Evolutionary conservation across 1,140 invertebrate species (phyloP).

Genomic region (Anadara kagoshimensis): DNA sequence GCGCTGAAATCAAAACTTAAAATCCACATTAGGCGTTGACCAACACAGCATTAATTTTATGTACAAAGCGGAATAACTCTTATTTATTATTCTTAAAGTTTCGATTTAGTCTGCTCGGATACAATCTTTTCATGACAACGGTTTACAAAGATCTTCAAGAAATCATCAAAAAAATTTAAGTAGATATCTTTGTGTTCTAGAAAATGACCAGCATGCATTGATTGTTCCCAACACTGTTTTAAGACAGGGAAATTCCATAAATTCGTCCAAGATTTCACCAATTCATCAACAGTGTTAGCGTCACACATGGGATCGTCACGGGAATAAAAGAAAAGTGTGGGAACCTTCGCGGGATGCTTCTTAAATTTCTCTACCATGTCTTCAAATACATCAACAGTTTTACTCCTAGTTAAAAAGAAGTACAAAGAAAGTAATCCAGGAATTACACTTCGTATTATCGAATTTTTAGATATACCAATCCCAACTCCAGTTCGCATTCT

Average conservation of each 20-base stretch:
- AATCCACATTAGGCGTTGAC: too few relatives aligned
- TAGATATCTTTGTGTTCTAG: slow-evolving; percentile 22
- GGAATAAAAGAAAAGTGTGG: slow-evolving; percentile 34
- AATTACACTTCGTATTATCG: slow-evolving; percentile 7
- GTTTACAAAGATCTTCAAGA: not conserved
- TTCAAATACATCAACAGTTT: slow-evolving; percentile 38
- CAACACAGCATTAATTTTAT: too few relatives aligned
- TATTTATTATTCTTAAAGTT: too few relatives aligned
- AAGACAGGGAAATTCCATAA: slow-evolving; percentile 2
- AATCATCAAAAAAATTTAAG: not conserved
- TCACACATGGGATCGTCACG: slow-evolving; percentile 44
- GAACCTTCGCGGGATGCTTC: slow-evolving; percentile 22
- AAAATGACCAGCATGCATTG: slow-evolving; percentile 27
- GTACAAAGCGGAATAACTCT: too few relatives aligned
- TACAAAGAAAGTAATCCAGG: slow-evolving; percentile 25
- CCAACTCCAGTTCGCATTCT: slow-evolving; percentile 38
- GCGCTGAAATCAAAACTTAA: too few relatives aligned
- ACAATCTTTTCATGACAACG: too few relatives aligned
- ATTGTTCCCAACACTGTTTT: slow-evolving; percentile 24
- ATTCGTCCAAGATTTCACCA: slow-evolving; percentile 20
- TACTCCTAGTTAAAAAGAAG: slow-evolving; percentile 25
- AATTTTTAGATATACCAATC: slow-evolving; percentile 17
- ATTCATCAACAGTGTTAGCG: not conserved
- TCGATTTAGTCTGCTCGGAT: too few relatives aligned
- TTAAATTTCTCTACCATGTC: slow-evolving; percentile 26